Base-by-base conservation (phyloP, 2,888 invertebrate genomes). In the Gibbula magus region DNA sequence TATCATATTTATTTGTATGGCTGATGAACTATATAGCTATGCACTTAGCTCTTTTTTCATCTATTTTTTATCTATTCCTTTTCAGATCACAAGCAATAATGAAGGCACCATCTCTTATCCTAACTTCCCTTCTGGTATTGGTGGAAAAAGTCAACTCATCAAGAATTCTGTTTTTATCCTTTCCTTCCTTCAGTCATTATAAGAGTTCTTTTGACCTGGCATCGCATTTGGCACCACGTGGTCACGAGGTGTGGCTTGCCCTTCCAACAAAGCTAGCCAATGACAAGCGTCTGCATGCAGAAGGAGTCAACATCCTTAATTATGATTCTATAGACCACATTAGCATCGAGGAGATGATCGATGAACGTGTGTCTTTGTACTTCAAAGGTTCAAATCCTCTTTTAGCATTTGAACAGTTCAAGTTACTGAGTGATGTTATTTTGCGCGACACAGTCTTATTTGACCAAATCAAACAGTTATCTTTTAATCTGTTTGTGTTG, bases 401-500 rank as follows among this genome's bases (percentile, higher is more conserved):
- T 7, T 20, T n/a, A n/a, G 13, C n/a, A 18, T 16, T 76, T 2
- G 45, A 35, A 35, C 2, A 18, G 1, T 16, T 29, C n/a, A 29
- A 32, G 1, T n/a, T n/a, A n/a, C n/a, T 54, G 56, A n/a, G 22
- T 35, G 54, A 76, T 25, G 20, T 56, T 7, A 76, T 76, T 39
- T 35, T 76, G 22, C 29, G 35, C 5, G 76, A 76, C 13, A 7
- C 53, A 54, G 22, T 54, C 5, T 52, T 75, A 16, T 45, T 81
- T 10, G n/a, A 75, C 18, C 20, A 61, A 18, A 56, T 80, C 1
- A 18, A 67, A 54, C 22, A 74, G 8, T 35, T 73, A 39, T 73
- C 77, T 2, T 85, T 78, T 45, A 81, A 85, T 39, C 74, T 85
- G 39, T 81, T 79, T 16, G 51, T 85, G 8, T 66, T 82, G 20